These are phyloP conservation scores for Cantharis flavilabris DNA, from an alignment of 2,888 invertebrate genomes.

Conservation along the genomic window DNA sequence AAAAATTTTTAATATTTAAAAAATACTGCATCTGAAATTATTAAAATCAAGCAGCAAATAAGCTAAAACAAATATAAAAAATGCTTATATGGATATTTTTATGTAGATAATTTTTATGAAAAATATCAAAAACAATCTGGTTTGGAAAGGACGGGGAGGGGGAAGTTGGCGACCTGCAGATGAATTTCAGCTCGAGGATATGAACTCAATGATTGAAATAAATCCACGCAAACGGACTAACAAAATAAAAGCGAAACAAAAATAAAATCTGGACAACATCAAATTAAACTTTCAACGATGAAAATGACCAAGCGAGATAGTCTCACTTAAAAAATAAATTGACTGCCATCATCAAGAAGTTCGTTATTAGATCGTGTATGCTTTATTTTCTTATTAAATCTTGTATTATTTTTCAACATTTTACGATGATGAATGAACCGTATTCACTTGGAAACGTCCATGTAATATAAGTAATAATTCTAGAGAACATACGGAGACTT, in stretches of 20 bases:
- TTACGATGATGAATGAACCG: background rate
- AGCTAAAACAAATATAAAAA: no score
- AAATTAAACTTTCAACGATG: background rate
- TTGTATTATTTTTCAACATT: background rate
- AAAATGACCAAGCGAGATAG: background rate
- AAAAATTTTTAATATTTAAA: no score
- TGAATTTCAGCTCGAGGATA: no score
- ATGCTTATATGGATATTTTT: no score
- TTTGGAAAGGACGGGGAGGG: no score
- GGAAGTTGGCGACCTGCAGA: no score
- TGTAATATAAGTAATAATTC: background rate
- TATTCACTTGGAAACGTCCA: background rate
- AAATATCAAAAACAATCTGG: no score
- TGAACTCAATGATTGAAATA: no score
- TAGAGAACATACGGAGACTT: background rate
- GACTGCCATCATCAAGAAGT: background rate
- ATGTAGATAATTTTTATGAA: no score
- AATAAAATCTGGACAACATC: background rate
- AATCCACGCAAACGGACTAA: no score
- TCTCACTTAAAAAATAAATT: background rate
- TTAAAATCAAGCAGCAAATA: no score
- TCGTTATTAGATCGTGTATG: background rate
- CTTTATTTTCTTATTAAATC: background rate
- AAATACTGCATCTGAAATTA: no score
- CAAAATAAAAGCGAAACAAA: background rate